Evolutionary conservation across 1,140 invertebrate genomes (phyloP).

Genomic region (Bombus ignitus): DNA sequence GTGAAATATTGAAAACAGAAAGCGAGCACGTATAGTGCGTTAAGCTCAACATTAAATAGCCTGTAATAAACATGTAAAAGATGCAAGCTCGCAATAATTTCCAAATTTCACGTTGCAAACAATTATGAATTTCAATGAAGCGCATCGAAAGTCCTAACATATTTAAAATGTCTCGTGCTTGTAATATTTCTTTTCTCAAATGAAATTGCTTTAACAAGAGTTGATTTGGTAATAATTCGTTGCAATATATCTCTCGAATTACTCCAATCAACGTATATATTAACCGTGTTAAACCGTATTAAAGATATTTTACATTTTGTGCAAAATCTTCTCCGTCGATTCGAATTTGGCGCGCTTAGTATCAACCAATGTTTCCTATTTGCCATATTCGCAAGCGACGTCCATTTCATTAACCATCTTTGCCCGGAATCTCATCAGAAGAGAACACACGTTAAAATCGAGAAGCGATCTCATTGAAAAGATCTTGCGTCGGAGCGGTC

Average conservation of each 20-base stretch:
- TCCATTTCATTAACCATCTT: not conserved
- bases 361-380: too few species aligned
- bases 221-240: not conserved
- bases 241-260: not conserved
- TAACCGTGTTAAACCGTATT: not conserved
- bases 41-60: not conserved
- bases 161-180: too few species aligned
- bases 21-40: not conserved
- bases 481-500: not conserved
- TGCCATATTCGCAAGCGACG: too few species aligned
- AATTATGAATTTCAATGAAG: not conserved
- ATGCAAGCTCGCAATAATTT: not conserved
- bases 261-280: not conserved
- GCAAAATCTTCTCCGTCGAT: not conserved
- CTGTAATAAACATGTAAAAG: not conserved
- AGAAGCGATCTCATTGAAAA: slow-evolving; percentile 1
- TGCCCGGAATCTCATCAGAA: too few species aligned
- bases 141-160: not conserved
- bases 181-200: not conserved
- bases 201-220: not conserved
- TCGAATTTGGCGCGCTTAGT: not conserved
- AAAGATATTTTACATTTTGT: not conserved
- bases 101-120: not conserved
- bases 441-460: not conserved
- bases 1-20: not conserved